Percentiles rank a stretch among this genome's conserved stretches.
Conservation (phyloP, 2,113 vertebrate genomes). For the Bungarus multicinctus region DNA sequence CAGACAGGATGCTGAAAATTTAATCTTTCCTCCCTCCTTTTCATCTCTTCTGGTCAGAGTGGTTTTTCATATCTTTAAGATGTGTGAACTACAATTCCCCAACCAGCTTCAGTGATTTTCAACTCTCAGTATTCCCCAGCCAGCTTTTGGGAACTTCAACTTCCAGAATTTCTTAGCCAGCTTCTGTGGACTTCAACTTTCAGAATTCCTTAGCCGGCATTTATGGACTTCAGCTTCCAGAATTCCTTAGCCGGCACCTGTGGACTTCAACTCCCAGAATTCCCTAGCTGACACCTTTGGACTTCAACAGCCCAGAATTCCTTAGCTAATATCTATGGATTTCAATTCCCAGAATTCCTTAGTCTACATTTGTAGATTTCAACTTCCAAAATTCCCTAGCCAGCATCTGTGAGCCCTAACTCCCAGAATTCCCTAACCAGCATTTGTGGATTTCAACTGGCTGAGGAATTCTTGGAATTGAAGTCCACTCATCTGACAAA, state of each 20-base stretch:
- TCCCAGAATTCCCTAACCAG: no score
- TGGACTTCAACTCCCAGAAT: background rate
- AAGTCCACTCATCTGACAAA: background rate
- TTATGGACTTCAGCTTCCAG: background rate
- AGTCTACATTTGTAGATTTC: background rate
- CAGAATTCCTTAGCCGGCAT: fast-evolving
- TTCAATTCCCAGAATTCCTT: background rate
- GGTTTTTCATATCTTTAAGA: background rate
- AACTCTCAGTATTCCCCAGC: background rate
- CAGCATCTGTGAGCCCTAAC: background rate
- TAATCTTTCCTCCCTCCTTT: background rate
- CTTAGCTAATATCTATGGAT: background rate
- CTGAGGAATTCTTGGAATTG: background rate
- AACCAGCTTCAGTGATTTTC: background rate
- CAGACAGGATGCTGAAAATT: background rate
- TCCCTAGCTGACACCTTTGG: background rate
- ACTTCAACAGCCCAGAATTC: background rate
- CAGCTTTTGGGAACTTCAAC: background rate
- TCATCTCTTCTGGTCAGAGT: background rate
- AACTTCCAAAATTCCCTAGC: background rate
- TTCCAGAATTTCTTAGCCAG: background rate
- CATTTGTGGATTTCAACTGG: background rate
- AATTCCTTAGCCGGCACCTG: background rate
- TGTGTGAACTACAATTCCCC: background rate
- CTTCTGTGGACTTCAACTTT: background rate